Conservation (phyloP, 1,140 invertebrate species). For the Drosophila azteca region DNA sequence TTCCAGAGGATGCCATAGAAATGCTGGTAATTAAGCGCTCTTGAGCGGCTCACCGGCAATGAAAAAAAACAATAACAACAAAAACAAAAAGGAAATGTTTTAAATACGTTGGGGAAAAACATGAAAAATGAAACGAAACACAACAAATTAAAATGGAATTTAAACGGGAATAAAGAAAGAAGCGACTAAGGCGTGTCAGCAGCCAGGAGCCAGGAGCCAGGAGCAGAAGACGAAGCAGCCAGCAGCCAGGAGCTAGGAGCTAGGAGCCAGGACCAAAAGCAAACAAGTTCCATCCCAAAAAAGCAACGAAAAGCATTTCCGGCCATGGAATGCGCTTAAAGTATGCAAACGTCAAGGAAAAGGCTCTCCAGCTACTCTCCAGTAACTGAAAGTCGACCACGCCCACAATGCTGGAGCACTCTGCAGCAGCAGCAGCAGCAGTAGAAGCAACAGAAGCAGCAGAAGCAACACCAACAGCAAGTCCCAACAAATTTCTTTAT, state of each 20-base stretch:
- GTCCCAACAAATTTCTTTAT: slow-evolving; percentile 74
- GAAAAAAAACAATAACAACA: slow-evolving; percentile 17
- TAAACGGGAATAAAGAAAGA: slow-evolving; percentile 37
- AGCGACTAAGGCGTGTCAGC: slow-evolving; percentile 28
- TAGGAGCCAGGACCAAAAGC: slow-evolving; percentile 15
- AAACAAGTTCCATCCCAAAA: slow-evolving; percentile 48
- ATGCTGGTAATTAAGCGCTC: slow-evolving; percentile 78
- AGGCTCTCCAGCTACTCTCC: neutral
- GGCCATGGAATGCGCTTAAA: slow-evolving; percentile 52
- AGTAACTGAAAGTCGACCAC: slow-evolving; percentile 8
- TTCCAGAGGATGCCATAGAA: slow-evolving; percentile 40
- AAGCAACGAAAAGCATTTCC: slow-evolving; percentile 46
- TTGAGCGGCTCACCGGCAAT: slow-evolving; percentile 40
- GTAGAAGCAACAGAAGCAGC: slow-evolving; percentile 41
- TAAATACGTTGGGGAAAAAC: slow-evolving; percentile 5
- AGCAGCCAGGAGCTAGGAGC: slow-evolving; percentile 22
- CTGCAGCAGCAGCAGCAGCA: slow-evolving; percentile 17
- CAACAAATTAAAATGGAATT: slow-evolving; percentile 79
- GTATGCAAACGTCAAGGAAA: slow-evolving; percentile 46
- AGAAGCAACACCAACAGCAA: slow-evolving; percentile 31
- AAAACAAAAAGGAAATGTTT: neutral
- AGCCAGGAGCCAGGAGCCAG: neutral
- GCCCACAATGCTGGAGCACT: slow-evolving; percentile 11
- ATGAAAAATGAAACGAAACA: slow-evolving; percentile 46
- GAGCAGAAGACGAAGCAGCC: neutral